phyloP scores from a whole-genome alignment of 2,888 invertebrate genomes.

The Atrina japonica region DNA sequence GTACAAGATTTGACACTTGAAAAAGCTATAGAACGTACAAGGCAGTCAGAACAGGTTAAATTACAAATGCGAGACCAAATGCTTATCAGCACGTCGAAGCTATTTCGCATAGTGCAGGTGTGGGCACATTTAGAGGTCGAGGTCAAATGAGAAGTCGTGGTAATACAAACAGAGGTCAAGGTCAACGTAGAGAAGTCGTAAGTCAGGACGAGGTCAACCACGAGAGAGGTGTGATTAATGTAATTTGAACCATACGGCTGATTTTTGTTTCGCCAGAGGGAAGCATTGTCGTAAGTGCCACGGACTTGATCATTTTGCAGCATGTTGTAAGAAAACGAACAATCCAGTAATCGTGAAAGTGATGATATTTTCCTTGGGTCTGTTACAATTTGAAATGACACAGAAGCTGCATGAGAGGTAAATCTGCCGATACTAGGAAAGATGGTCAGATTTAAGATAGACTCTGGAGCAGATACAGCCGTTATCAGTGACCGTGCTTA shows the following conservation, averaged over 20 bases:
- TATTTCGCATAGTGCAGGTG: neutral
- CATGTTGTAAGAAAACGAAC: slow-evolving; percentile 16
- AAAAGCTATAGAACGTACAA: slow-evolving; percentile 29
- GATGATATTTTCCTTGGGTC: slow-evolving; percentile 10
- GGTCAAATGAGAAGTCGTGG: too few species aligned
- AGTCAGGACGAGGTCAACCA: neutral
- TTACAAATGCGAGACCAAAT: slow-evolving; percentile 7
- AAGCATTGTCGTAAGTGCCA: slow-evolving; percentile 17
- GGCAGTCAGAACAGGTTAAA: slow-evolving; percentile 38
- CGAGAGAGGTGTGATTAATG: slow-evolving; percentile 14
- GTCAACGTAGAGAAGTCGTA: neutral
- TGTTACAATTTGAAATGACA: slow-evolving; percentile 8
- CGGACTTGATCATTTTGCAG: slow-evolving; percentile 33
- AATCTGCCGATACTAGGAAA: slow-evolving; percentile 20
- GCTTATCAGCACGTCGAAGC: neutral
- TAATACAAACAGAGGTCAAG: neutral
- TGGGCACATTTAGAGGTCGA: neutral
- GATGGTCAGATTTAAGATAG: slow-evolving; percentile 32
- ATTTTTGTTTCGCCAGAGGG: slow-evolving; percentile 23
- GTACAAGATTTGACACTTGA: slow-evolving; percentile 25
- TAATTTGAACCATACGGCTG: slow-evolving; percentile 8
- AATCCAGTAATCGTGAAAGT: neutral
- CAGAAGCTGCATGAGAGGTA: slow-evolving; percentile 19
- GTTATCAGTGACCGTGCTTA: slow-evolving; percentile 1
- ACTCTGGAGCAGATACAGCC: slow-evolving; percentile 33